A percentile compares a stretch with the other conserved stretches of the same genome.
phyloP scores from a whole-genome alignment of 2,888 invertebrate genomes.

The Pseudococcus jackbeardsleyi region DNA sequence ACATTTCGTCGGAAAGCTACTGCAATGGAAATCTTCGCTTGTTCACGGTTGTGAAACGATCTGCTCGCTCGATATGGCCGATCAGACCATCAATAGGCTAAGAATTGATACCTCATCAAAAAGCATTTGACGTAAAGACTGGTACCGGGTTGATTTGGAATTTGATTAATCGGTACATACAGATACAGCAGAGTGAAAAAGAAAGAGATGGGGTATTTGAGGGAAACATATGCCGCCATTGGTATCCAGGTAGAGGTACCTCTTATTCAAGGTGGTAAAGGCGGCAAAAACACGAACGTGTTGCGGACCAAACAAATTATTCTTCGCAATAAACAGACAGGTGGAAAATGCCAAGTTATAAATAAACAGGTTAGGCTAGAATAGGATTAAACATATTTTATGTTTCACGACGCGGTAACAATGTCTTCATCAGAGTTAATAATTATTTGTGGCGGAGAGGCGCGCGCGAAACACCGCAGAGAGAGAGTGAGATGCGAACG shows the following conservation, averaged over 20 bases:
- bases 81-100: background rate
- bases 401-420: constrained; percentile 37
- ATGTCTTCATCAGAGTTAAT: constrained; percentile 46
- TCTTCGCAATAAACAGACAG: constrained; percentile 21
- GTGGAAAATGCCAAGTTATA: constrained; percentile 41
- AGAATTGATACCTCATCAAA: constrained; percentile 24
- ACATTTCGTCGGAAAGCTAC: background rate
- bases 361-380: constrained; percentile 28
- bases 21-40: background rate
- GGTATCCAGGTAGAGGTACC: background rate
- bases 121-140: background rate
- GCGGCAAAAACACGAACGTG: background rate
- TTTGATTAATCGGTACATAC: background rate
- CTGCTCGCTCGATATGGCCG: background rate
- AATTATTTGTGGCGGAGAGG: constrained; percentile 28
- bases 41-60: background rate
- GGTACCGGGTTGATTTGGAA: background rate
- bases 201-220: background rate
- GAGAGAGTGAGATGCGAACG: background rate
- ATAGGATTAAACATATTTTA: constrained; percentile 41
- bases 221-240: constrained; percentile 12
- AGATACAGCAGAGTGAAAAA: background rate
- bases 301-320: constrained; percentile 33
- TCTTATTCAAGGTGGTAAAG: background rate
- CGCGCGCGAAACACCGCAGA: background rate